Evolutionary conservation across 2,888 invertebrate species (phyloP), one percentile per base, ranked within the genome.

Genomic region (Cephus spinipes): DNA sequence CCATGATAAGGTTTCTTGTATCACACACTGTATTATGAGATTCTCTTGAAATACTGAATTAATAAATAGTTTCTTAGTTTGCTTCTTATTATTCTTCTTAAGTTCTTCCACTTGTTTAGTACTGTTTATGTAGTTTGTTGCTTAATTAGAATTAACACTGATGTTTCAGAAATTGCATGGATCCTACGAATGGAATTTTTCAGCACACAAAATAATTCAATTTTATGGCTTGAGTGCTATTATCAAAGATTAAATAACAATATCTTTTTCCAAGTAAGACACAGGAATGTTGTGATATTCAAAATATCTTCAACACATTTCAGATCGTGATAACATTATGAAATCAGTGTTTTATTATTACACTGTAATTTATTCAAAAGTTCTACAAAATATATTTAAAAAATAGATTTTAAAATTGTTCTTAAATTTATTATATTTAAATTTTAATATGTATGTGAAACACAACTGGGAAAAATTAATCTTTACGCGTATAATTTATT

Each of bases 1-100:
- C 84, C 85, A 90, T 85, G 31, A 31, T 71, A 31, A 12, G 4
- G 23, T 33, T 33, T 33, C 12, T 30, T 71, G 3, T 69, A 15
- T 69, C 69, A 32, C 32, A 9, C 40, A 40, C 40, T 15, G 15
- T 40, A 23, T 9, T 55, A 9, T 55, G 23, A 23, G 15, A 9
- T 55, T 23, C 6, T 23, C 23, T 55, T 55, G 23, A 55, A 23
- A 55, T 1, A 55, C 23, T 23, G 55, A 23, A 23, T 55, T 23
- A 9, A 55, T 55, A 9, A 9, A 55, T 23, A 23, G 15, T 15
- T 55, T 55, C 9, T 23, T 55, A 6, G 9, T 23, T 55, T 55
- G 23, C 23, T 55, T 55, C 23, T 23, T 40, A 40, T 40, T 55
- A 2, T 55, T 55, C 35, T 35, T 35, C 35, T 55, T 55, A 55